phyloP scores from a whole-genome alignment of 2,797 vertebrate genomes.

The Acropternis orthonyx region DNA sequence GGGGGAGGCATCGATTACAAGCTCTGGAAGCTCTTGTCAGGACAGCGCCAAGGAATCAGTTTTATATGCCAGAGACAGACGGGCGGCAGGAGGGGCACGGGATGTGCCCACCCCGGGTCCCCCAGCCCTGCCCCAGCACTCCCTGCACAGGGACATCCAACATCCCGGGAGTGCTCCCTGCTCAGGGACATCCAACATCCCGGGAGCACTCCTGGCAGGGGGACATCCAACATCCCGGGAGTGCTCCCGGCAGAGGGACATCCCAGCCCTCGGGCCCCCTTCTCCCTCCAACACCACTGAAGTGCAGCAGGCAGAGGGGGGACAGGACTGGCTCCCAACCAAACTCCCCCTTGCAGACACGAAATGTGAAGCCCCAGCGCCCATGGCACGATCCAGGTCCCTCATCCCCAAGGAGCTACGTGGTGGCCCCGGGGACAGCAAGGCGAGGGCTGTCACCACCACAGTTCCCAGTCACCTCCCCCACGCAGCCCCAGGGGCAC shows the following conservation, averaged over 20 bases:
- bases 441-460: background rate
- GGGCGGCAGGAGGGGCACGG: background rate
- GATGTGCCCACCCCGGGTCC: background rate
- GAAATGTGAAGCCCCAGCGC: fast-evolving
- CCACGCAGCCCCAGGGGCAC: background rate
- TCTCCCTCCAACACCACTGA: background rate
- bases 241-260: background rate
- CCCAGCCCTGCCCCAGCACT: background rate
- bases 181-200: too few species aligned
- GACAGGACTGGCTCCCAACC: background rate
- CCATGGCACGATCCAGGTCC: fast-evolving
- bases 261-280: background rate
- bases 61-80: slow-evolving; percentile 2
- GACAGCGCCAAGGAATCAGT: slow-evolving; percentile 39
- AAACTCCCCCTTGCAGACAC: background rate
- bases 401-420: fast-evolving
- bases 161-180: too few species aligned
- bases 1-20: slow-evolving; percentile 58
- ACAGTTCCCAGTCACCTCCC: fast-evolving
- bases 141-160: background rate
- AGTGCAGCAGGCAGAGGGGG: slow-evolving; percentile 25
- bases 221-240: background rate
- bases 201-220: too few species aligned
- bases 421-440: background rate
- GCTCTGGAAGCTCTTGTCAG: slow-evolving; percentile 71